A percentile compares a stretch with the other conserved stretches of the same genome.
phyloP scores from a whole-genome alignment of 2,797 vertebrate species.

The Pipistrellus pipistrellus region DNA sequence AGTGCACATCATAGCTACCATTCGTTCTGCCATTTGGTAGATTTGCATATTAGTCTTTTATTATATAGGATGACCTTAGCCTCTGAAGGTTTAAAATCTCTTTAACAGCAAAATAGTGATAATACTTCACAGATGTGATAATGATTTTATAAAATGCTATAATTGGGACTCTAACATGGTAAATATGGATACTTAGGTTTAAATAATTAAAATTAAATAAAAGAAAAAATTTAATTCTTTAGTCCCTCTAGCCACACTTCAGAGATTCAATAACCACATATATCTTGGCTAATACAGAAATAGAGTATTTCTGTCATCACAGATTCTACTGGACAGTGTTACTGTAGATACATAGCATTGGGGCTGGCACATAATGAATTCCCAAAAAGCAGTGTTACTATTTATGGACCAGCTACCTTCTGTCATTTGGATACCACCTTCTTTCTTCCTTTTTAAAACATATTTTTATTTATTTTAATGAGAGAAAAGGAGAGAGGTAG shows the following conservation, averaged over 20 bases:
- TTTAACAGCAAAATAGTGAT: neutral
- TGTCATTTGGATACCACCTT: neutral
- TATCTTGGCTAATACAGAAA: neutral
- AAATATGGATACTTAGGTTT: slow-evolving; percentile 6
- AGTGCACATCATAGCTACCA: too few species aligned
- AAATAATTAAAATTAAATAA: slow-evolving; percentile 20
- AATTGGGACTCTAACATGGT: neutral
- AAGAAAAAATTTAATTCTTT: slow-evolving; percentile 3
- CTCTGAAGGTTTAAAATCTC: neutral
- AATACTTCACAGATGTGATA: neutral
- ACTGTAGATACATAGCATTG: neutral
- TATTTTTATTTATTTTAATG: too few species aligned
- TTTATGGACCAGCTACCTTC: neutral
- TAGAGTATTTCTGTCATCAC: neutral
- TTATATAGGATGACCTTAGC: neutral
- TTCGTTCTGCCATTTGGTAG: too few species aligned
- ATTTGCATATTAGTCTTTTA: too few species aligned
- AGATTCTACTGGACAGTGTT: neutral
- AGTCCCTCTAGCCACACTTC: slow-evolving; percentile 4
- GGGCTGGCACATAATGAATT: neutral
- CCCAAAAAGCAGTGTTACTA: neutral
- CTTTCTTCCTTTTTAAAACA: neutral
- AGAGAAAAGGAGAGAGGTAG: too few species aligned
- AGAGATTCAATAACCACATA: neutral
- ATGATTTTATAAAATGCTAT: slow-evolving; percentile 25